Base-by-base conservation (phyloP, 2,797 vertebrate genomes). In the Poecilia wingei region DNA sequence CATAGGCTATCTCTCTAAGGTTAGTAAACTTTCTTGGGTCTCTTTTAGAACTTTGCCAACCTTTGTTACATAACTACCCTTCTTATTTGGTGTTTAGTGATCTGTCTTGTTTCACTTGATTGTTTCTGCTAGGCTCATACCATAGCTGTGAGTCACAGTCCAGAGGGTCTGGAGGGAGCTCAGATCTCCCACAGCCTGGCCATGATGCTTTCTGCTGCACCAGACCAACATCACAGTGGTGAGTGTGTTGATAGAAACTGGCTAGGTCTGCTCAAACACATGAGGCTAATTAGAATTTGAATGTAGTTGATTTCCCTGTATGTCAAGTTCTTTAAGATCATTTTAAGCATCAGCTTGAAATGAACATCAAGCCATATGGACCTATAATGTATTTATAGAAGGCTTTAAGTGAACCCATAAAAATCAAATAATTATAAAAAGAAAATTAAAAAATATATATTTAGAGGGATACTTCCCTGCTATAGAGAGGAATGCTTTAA, bases 81-180 rank as follows among this genome's bases (percentile, higher is more conserved):
- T 83, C 81, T 84, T 78, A 77, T 79, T 81, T 84, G 43, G 51
- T 82, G 84, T 83, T 78, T 84, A 74, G 82, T 51, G 72, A 92
- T 91, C 83, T 80, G 75, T 86, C 77, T 86, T 84, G 59, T 82
- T 90, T 89, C 77, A 82, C 25, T 25, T 75, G 84, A 72, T 71
- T 84, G 89, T 91, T 86, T 87, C 78, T 87, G 41, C 79, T 90
- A 95, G 96, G 96, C 95, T 47, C 94, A 95, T 94, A 88, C 93
- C 94, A 94, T 95, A 74, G 78, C 94, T 47, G 79, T 95, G 94
- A 95, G 90, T 93, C 93, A 94, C 84, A 84, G 81, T 74, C 84
- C 81, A 20, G 92, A 93, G 75, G 83, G 83, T 43, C 85, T 92
- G 71, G 94, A 96, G 79, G 93, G 87, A 66, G 95, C 92, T 16